Percentiles rank a stretch among this genome's conserved stretches.
Evolutionary conservation across 1,140 invertebrate species (phyloP).

Genomic region (Helicoverpa armigera): DNA sequence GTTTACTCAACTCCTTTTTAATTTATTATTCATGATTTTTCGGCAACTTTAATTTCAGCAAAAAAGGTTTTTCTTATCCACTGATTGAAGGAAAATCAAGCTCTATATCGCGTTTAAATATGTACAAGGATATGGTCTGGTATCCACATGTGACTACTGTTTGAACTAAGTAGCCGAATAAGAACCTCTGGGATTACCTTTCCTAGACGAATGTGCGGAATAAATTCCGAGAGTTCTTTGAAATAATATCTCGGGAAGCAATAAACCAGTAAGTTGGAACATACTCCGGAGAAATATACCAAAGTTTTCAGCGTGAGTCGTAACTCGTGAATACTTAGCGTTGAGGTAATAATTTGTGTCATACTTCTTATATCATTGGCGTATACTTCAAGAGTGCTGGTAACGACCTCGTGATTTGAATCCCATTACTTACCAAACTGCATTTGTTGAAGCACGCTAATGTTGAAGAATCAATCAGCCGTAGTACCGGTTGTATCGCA

Average conservation of each 20-base stretch:
- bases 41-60: background rate
- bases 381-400: conserved; percentile 3
- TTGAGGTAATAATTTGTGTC: conserved; percentile 57
- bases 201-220: conserved; percentile 68
- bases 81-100: conserved; percentile 5
- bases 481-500: conserved; percentile 54
- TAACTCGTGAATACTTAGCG: conserved; percentile 66
- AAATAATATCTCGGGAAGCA: conserved; percentile 80
- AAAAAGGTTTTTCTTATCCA: background rate
- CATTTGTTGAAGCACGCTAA: background rate
- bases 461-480: conserved; percentile 47
- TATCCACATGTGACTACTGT: conserved; percentile 60
- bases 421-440: background rate
- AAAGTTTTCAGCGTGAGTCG: conserved; percentile 73
- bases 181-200: conserved; percentile 75
- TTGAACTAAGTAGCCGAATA: conserved; percentile 75
- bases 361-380: conserved; percentile 41
- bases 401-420: background rate
- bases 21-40: background rate
- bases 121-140: conserved; percentile 56
- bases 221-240: conserved; percentile 78
- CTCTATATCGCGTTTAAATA: conserved; percentile 54
- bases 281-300: conserved; percentile 72
- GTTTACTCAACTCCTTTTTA: conserved; percentile 5
- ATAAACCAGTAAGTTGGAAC: conserved; percentile 81